Evolutionary conservation across 2,113 vertebrate genomes (phyloP), one percentile per base, ranked within the genome.

Genomic region (Eptesicus fuscus): DNA sequence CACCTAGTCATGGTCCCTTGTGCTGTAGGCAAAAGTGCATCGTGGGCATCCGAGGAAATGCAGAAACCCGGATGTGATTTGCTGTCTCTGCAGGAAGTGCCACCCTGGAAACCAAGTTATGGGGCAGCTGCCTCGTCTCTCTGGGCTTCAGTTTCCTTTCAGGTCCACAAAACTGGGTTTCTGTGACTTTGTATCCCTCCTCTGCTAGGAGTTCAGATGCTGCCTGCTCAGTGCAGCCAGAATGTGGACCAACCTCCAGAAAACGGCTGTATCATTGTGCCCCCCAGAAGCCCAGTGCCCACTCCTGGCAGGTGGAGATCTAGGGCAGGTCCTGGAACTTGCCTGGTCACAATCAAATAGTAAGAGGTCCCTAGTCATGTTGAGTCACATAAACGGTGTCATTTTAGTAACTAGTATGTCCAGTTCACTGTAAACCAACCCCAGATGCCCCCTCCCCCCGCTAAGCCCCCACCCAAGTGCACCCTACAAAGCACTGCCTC

Each of bases 321-420:
- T 37, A 82, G 47, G 37, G 28, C 20, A 44, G 56, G 63, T 59
- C 10, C 20, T 3, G 1, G 69, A 37, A 79, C 49, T 42, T 83
- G 30, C 40, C 40, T 22, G 32, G 53, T 90, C 51, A 67, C 42
- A 20, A 2, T 70, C n/a, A 83, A 56, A 83, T 76, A 70, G 80
- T n/a, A 74, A 77, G 37, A 95, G 83, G 63, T 30, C 70, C 49
- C 30, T n/a, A 32, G 67, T 74, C 35, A 23, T 49, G 85, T 40
- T 71, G 47, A 42, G 73, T 44, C 35, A 47, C 23, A 92, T 35
- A 82, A 71, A 84, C 7, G 4, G 2, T 59, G 67, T 92, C 28
- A 67, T 67, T 69, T 56, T 32, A 80, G 71, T 84, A 40, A 91
- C 35, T 40, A 23, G 73, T 59, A 25, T 42, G 53, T 88, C 42